These are phyloP conservation scores for Burhinus oedicnemus DNA, from an alignment of 2,113 vertebrate species.

Conservation along the genomic window DNA sequence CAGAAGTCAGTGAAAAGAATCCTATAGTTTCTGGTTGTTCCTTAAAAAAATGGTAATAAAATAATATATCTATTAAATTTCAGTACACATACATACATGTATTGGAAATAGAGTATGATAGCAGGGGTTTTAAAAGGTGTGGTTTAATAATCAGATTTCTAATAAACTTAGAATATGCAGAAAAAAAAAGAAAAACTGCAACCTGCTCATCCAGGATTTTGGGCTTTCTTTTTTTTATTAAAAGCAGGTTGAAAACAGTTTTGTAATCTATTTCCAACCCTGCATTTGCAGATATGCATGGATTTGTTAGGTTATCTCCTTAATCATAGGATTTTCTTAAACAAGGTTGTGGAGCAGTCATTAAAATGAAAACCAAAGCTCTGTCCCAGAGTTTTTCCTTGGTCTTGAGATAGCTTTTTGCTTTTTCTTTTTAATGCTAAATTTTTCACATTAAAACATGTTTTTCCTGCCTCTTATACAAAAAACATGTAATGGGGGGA, in stretches of 20 bases:
- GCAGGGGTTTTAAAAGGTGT: not conserved
- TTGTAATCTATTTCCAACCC: not conserved
- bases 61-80: not conserved
- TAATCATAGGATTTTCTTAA: not conserved
- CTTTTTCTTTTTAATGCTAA: not conserved
- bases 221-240: not conserved
- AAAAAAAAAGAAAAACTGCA: accelerated
- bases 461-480: not conserved
- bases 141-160: not conserved
- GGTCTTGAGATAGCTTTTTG: not conserved
- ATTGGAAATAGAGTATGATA: not conserved
- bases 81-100: not conserved
- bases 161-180: not conserved
- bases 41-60: not conserved
- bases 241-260: not conserved
- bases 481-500: not conserved
- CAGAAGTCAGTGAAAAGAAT: not conserved
- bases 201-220: not conserved
- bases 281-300: not conserved
- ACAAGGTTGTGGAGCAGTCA: not conserved
- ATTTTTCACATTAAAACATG: not conserved
- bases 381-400: not conserved
- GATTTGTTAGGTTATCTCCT: not conserved
- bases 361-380: not conserved
- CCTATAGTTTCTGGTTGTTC: not conserved